Conservation (phyloP, 2,797 vertebrate species). For the Cynodonichthys magdalenae region DNA sequence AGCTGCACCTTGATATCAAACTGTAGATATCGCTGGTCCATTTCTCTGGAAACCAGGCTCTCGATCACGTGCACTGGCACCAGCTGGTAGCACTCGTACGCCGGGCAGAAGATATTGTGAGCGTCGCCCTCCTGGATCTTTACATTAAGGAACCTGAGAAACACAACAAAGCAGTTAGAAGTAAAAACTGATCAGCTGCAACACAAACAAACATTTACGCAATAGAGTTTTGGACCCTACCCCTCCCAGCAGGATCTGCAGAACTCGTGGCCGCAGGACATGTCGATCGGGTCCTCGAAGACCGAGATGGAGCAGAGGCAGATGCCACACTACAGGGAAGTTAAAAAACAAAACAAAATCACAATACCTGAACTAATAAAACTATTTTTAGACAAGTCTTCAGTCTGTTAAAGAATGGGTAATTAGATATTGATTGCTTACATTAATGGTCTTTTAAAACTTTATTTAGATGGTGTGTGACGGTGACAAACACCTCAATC, state of each 20-base stretch:
- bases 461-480: too few relatives aligned
- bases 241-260: constrained; percentile 98
- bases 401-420: too few relatives aligned
- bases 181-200: background rate
- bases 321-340: constrained; percentile 90
- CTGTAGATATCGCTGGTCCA: constrained; percentile 97
- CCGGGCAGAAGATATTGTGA: constrained; percentile 99
- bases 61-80: constrained; percentile 98
- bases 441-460: too few relatives aligned
- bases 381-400: too few relatives aligned
- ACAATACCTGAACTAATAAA: background rate
- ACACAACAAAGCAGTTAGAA: background rate
- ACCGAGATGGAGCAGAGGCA: constrained; percentile 97
- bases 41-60: constrained; percentile 97
- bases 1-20: constrained; percentile 96
- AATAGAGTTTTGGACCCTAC: constrained; percentile 72
- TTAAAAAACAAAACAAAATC: constrained; percentile 2
- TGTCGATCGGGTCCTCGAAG: constrained; percentile 97
- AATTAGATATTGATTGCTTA: too few relatives aligned
- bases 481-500: too few relatives aligned
- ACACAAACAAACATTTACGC: constrained; percentile 5
- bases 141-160: constrained; percentile 93
- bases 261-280: constrained; percentile 97
- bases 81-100: constrained; percentile 97
- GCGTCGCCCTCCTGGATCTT: constrained; percentile 99